Evolutionary conservation across 2,888 invertebrate genomes (phyloP).

Genomic region (Drosophila vallismaia): DNA sequence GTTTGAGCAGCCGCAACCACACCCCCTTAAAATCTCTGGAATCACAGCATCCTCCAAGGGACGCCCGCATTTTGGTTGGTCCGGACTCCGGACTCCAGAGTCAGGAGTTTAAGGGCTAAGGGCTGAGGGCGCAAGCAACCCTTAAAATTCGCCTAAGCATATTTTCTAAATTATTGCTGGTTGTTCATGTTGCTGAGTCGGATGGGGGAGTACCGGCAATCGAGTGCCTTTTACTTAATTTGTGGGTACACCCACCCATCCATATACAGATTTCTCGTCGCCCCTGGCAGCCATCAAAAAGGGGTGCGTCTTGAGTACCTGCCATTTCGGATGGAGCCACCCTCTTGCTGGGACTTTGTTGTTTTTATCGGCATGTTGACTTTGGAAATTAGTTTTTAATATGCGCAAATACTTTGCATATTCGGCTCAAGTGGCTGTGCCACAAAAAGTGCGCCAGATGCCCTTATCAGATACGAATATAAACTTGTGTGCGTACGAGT

Average conservation of each 20-base stretch:
- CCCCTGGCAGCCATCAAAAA: conserved; percentile 59
- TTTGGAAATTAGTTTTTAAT: conserved; percentile 84
- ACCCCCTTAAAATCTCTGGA: conserved; percentile 4
- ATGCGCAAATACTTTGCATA: conserved; percentile 82
- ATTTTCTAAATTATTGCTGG: conserved; percentile 74
- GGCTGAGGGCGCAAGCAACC: conserved; percentile 53
- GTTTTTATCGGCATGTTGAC: conserved; percentile 83
- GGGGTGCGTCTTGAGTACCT: conserved; percentile 59
- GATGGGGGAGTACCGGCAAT: conserved; percentile 41
- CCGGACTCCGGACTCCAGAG: conserved; percentile 4
- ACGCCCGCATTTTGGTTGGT: conserved; percentile 74
- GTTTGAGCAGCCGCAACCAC: conserved; percentile 56
- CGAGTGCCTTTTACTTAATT: conserved; percentile 76
- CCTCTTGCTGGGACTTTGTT: conserved; percentile 53
- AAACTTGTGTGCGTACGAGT: conserved; percentile 8
- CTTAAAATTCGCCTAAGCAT: conserved; percentile 67
- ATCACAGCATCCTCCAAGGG: conserved; percentile 19
- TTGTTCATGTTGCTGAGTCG: conserved; percentile 25
- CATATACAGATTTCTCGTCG: conserved; percentile 8
- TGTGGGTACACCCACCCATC: conserved; percentile 48
- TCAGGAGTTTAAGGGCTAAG: neutral
- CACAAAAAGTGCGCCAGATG: conserved; percentile 63
- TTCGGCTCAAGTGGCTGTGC: conserved; percentile 45
- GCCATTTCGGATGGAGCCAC: conserved; percentile 36
- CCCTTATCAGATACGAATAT: conserved; percentile 45